Evolutionary conservation across 2,113 vertebrate genomes (phyloP), one percentile per base, ranked within the genome.

Genomic region (Lathamus discolor): DNA sequence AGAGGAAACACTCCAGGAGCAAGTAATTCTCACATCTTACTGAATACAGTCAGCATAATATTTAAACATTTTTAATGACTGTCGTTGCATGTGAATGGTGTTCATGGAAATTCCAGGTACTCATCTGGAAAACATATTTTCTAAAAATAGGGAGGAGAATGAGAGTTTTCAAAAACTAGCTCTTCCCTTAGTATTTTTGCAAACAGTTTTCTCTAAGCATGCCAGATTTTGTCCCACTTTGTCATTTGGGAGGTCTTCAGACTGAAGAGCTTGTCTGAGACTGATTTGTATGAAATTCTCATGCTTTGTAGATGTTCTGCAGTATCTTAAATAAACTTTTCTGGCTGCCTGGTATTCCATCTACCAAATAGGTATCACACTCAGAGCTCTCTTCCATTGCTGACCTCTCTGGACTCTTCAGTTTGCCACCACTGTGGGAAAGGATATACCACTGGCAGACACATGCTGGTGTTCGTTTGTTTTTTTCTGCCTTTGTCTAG

Each of bases 1-100:
- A 96, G 93, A 96, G 69, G 62, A 94, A 96, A 84, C 77, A 88
- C 80, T 93, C 48, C 70, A 93, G 72, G 43, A 96, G 63, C 57
- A 92, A 69, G 39, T 86, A 90, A 66, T 66, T 82, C 70, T 95
- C 69, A 59, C 33, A 93, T 64, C 24, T 74, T 86, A 73, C 2
- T 72, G 61, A 94, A 93, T 88, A 78, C 20, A 86, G 75, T 77
- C 79, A 91, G 63, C 61, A 88, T 88, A 93, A 74, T 75, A 29
- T 86, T 81, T 77, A 83, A 76, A 64, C 33, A 16, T 75, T 90
- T 87, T 66, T 83, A 95, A 93, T 78, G 52, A 54, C 57, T 83
- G 20, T 84, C 3, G 9, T 83, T 80, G 54, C 31, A 70, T 44
- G 31, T 73, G 68, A 85, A 83, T 28, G 22, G 9, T 90, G 52